A percentile compares a stretch with the other conserved stretches of the same genome.
Conservation (phyloP, 2,113 vertebrate genomes). For the Nipponia nippon region DNA sequence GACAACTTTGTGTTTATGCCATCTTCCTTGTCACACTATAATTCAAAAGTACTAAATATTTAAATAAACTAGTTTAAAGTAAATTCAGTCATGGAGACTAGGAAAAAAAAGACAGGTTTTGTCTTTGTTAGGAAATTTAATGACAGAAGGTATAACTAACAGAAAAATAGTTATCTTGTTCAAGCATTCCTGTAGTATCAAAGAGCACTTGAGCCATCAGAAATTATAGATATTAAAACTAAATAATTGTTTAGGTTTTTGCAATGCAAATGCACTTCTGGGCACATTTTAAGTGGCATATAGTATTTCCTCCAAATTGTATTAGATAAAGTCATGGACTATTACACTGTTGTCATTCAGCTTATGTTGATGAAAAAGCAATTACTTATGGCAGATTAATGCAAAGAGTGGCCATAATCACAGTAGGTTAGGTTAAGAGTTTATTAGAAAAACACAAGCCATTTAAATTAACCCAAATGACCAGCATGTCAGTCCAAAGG, state of each 20-base stretch:
- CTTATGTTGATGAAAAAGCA: slow-evolving; percentile 42
- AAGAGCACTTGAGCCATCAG: not conserved
- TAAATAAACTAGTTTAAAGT: not conserved
- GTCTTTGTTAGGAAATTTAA: not conserved
- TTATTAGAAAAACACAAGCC: slow-evolving; percentile 55
- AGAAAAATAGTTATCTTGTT: not conserved
- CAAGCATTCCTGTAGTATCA: not conserved
- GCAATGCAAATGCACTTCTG: not conserved
- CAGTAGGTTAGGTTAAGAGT: slow-evolving; percentile 31
- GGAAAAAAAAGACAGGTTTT: not conserved
- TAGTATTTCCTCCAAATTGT: not conserved
- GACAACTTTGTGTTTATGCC: not conserved
- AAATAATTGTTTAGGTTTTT: not conserved
- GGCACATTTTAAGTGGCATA: not conserved
- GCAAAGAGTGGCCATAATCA: slow-evolving; percentile 17
- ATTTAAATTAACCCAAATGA: slow-evolving; percentile 73
- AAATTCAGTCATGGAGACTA: not conserved
- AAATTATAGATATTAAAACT: not conserved
- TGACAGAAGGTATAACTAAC: not conserved
- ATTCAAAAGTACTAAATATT: not conserved
- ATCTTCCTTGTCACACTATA: not conserved
- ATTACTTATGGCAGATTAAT: slow-evolving; percentile 39
- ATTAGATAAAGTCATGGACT: slow-evolving; percentile 20
- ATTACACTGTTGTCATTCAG: slow-evolving; percentile 22
- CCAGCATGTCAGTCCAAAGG: slow-evolving; percentile 64